Conservation (phyloP, 1,140 invertebrate genomes). For the Papilio machaon region DNA sequence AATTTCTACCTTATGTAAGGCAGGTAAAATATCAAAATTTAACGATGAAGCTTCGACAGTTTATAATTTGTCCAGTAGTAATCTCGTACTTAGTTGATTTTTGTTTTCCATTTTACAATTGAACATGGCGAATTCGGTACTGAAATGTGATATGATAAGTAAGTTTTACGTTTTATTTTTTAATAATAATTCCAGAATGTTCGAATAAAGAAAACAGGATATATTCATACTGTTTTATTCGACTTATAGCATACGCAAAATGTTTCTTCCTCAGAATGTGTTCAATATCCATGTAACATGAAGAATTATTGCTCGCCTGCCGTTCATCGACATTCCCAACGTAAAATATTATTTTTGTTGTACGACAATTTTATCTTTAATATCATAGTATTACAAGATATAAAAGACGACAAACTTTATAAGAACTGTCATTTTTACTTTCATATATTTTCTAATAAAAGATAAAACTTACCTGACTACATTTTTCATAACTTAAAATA, state of each 20-base stretch:
- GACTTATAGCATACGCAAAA: not conserved
- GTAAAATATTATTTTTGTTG: conserved; percentile 16
- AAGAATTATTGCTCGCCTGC: conserved; percentile 13
- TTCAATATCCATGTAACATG: conserved; percentile 20
- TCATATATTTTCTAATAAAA: too few species aligned
- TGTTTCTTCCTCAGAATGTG: conserved; percentile 12
- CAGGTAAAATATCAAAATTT: not conserved
- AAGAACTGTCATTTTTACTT: not conserved
- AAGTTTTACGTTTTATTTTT: too few species aligned
- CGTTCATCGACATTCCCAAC: not conserved
- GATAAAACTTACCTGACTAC: too few species aligned
- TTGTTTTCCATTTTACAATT: not conserved
- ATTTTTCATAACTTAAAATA: not conserved
- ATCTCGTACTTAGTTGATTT: not conserved
- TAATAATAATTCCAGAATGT: not conserved
- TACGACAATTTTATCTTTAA: conserved; percentile 1
- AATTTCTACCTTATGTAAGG: too few species aligned
- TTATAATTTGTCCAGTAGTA: not conserved
- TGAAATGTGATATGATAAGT: too few species aligned
- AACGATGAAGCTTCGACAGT: not conserved
- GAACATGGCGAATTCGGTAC: not conserved
- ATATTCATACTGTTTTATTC: not conserved
- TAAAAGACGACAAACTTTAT: not conserved
- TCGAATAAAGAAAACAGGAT: not conserved
- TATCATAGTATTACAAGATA: not conserved